Base-by-base conservation (phyloP, 2,797 vertebrate species). In the Cetoscarus ocellatus region DNA sequence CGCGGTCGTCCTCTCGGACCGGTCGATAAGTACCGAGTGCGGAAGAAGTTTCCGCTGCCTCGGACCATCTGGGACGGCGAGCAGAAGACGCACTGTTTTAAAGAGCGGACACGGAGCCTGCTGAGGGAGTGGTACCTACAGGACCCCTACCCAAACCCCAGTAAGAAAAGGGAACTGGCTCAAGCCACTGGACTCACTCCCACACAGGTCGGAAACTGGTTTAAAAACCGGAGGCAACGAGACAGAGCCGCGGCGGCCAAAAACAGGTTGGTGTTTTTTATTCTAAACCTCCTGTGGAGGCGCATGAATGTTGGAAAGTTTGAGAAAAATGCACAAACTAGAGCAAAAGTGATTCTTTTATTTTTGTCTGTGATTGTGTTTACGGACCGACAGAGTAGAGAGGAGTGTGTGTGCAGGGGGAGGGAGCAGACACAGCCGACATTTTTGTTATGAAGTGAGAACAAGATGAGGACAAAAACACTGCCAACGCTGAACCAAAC, bases 61-160 rank as follows among this genome's bases (percentile, higher is more conserved):
- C 95, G 98, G 84, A 99, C 98, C 96, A 99, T 99, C 95, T 99
- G 98, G 98, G 98, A 99, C 93, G 98, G 98, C 67, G 98, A 99
- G 92, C 98, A 99, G 96, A 99, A 99, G 96, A 99, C 98, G 85
- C 98, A 99, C 91, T 99, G 98, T 96, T 99, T 99, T 95, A 99
- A 99, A 91, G 98, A 99, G 96, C 92, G 98, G 94, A 99, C 98
- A 90, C 97, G 98, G 90, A 97, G 98, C 91, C 97, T 99, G 93
- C 94, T 99, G 92, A 91, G 98, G 93, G 98, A 99, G 94, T 99
- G 98, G 98, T 99, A 99, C 94, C 97, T 99, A 84, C 98, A 99
- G 97, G 98, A 99, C 95, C 98, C 98, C 58, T 99, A 99, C 86
- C 98, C 98, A 79, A 99, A 99, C 87, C 98, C 98, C 92, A 98